These are phyloP conservation scores for Parasteatoda lunata DNA, from an alignment of 2,888 invertebrate species.

Conservation along the genomic window DNA sequence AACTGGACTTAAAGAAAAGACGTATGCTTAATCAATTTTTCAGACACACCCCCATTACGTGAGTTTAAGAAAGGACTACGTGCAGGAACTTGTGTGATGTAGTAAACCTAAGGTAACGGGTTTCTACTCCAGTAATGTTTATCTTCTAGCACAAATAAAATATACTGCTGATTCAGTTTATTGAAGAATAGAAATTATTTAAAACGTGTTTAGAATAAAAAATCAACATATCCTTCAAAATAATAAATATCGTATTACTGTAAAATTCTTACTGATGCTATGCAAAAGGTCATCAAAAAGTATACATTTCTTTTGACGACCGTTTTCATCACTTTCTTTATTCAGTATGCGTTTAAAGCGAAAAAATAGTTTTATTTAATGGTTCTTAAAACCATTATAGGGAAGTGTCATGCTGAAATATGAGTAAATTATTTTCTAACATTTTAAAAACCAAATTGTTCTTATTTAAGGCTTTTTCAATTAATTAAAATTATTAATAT, in stretches of 20 bases:
- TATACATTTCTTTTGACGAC: too few relatives aligned
- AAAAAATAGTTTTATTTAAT: neutral
- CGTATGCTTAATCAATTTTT: constrained; percentile 54
- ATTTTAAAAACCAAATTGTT: too few relatives aligned
- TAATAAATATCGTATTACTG: too few relatives aligned
- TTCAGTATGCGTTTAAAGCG: neutral
- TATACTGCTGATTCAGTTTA: neutral
- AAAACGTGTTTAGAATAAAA: neutral
- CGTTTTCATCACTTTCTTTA: too few relatives aligned
- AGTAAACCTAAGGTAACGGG: constrained; percentile 31
- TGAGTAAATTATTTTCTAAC: too few relatives aligned
- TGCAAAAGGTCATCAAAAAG: too few relatives aligned
- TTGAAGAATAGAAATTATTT: constrained; percentile 32
- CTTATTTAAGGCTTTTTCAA: too few relatives aligned
- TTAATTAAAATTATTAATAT: too few relatives aligned
- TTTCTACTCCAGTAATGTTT: constrained; percentile 28
- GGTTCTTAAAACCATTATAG: too few relatives aligned
- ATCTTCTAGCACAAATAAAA: constrained; percentile 16
- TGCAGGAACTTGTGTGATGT: constrained; percentile 20
- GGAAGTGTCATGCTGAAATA: too few relatives aligned
- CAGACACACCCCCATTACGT: constrained; percentile 36
- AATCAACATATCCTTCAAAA: too few relatives aligned
- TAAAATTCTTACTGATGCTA: too few relatives aligned
- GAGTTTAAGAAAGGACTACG: constrained; percentile 50
- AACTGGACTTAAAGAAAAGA: neutral